Conservation (phyloP, 92 coral and sea anemone genomes). For the Umimayanthus chanpuru region DNA sequence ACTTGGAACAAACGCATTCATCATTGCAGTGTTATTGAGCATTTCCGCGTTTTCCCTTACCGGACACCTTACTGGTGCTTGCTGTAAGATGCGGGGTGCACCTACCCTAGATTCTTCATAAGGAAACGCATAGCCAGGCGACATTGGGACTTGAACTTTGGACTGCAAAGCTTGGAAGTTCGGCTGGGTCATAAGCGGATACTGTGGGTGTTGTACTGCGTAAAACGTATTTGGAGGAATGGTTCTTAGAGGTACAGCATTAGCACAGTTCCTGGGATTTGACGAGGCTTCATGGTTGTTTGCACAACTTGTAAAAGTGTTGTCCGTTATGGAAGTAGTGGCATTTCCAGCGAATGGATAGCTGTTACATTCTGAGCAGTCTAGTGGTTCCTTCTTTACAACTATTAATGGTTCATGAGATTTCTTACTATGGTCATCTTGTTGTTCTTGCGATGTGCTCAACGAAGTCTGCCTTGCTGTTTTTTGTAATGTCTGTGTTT, state of each 20-base stretch:
- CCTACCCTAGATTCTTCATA: background rate
- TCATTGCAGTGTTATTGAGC: background rate
- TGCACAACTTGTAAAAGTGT: background rate
- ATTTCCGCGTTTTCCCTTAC: background rate
- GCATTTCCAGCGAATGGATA: background rate
- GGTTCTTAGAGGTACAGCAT: background rate
- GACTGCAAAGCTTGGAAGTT: background rate
- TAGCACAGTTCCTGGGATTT: background rate
- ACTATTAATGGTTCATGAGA: background rate
- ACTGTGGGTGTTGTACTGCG: background rate
- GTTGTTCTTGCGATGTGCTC: background rate
- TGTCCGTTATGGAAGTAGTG: background rate
- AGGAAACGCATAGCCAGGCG: background rate
- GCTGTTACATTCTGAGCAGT: background rate
- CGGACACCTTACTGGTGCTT: background rate
- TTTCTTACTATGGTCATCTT: background rate
- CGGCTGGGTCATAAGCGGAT: background rate
- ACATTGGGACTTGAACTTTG: background rate
- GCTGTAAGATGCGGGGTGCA: background rate
- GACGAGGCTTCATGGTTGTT: background rate
- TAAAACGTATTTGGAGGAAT: background rate
- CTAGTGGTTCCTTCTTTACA: slow-evolving; percentile 1
- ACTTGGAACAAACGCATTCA: background rate
- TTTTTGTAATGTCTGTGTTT: background rate
- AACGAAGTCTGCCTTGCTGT: background rate